A percentile compares a stretch with the other conserved stretches of the same genome.
phyloP scores from a whole-genome alignment of 2,113 vertebrate species.

The Coptodon rendalli region DNA sequence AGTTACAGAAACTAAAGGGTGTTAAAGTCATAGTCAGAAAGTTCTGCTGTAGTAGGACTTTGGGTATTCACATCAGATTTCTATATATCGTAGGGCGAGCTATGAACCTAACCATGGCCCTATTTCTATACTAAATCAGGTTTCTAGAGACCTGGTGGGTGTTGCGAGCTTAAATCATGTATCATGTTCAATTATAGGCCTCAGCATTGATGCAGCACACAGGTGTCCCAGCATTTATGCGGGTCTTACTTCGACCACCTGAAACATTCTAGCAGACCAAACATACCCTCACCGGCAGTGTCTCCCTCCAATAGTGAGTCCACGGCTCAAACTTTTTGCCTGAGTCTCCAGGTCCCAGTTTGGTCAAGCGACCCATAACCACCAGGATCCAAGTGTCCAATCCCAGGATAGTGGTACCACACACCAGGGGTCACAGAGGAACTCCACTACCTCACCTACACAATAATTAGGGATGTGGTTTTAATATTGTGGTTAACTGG shows the following conservation, averaged over 20 bases:
- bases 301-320: background rate
- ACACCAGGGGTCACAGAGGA: background rate
- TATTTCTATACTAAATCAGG: fast-evolving
- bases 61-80: background rate
- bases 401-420: background rate
- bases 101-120: background rate
- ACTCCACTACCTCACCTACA: background rate
- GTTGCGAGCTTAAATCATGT: background rate
- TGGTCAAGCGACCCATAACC: background rate
- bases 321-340: background rate
- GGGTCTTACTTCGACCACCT: background rate
- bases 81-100: background rate
- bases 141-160: background rate
- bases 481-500: background rate
- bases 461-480: background rate
- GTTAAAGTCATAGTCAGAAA: background rate
- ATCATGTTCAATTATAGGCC: background rate
- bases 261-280: background rate
- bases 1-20: background rate
- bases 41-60: background rate
- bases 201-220: background rate
- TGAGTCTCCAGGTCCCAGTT: background rate
- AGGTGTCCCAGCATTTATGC: background rate
- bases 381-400: background rate
- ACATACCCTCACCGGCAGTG: background rate